These are phyloP conservation scores for Amphipyra tragopoginis DNA, from an alignment of 2,888 invertebrate species.

Conservation along the genomic window DNA sequence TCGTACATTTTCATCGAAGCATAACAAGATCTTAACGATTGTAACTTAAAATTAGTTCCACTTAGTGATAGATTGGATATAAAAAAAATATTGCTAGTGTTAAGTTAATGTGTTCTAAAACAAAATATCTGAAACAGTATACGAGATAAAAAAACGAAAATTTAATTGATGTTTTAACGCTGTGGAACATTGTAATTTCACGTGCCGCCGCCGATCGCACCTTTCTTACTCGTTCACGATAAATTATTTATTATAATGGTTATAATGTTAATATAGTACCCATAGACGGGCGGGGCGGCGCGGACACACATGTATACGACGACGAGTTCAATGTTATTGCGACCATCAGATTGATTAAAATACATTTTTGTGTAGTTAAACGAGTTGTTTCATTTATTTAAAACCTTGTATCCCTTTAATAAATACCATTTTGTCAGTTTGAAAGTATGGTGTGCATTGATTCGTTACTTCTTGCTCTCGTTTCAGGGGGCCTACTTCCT, in stretches of 20 bases:
- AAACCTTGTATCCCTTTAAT: no score
- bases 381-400: conserved; percentile 70
- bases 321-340: conserved; percentile 87
- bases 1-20: conserved; percentile 64
- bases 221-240: conserved; percentile 66
- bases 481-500: no score
- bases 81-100: conserved; percentile 73
- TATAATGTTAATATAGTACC: conserved; percentile 57
- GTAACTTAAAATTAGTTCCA: conserved; percentile 65
- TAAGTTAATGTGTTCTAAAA: conserved; percentile 88
- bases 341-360: conserved; percentile 88
- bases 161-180: conserved; percentile 77
- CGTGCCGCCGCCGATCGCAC: conserved; percentile 71
- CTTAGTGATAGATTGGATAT: conserved; percentile 76
- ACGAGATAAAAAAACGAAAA: conserved; percentile 80
- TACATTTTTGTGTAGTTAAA: conserved; percentile 90
- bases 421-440: no score
- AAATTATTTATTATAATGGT: conserved; percentile 67
- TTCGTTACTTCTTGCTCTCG: no score
- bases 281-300: conserved; percentile 74
- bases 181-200: conserved; percentile 75
- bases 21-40: conserved; percentile 55
- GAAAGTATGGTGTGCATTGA: no score
- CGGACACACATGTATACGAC: conserved; percentile 86
- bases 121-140: conserved; percentile 90